Base-by-base conservation (phyloP, 2,797 vertebrate species). In the Eospalax fontanierii region DNA sequence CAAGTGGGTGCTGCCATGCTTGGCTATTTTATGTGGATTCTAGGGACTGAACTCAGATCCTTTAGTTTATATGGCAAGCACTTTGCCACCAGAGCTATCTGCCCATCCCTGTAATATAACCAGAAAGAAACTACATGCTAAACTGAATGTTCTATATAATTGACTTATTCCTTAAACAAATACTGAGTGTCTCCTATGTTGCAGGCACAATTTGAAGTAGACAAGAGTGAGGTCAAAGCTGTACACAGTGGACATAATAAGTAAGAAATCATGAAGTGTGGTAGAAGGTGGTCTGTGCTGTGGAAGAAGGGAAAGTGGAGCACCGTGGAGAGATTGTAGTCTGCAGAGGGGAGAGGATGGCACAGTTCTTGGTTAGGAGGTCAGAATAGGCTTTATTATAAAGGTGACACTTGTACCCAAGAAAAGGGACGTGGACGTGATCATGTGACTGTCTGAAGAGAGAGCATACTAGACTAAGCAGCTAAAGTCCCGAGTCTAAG, bases 51-150 rank as follows among this genome's bases (percentile, higher is more conserved):
- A 54, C 50, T 54, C 7, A 9, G 2, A 15, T 9, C 50, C 50
- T 54, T 14, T 2, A 10, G 14, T 14, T 54, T 54, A 54, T 54
- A 54, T 54, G 50, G 50, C 50, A 54, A 54, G 50, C 50, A 54
- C 50, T 54, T 54, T 54, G 50, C 50, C 50, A 54, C 2, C 12
- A 9, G 50, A 54, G 50, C 50, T 54, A 54, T 15, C 50, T 9
- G 50, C 50, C 50, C 50, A 54, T 54, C 12, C 8, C 50, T 54
- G 50, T 54, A 54, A 54, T 54, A 54, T 54, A 71, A 81, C 78
- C 40, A 90, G 87, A 85, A 91, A 93, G 24, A 93, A 81, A 12
- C 91, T 93, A 54, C 24, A 65, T 80, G 80, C 85, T 65, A 93
- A 87, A 95, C 16, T 40, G 84, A 16, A 80, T 61, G 5, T 50